These are phyloP conservation scores for Ametastegia equiseti DNA, from an alignment of 2,888 invertebrate genomes.

Conservation along the genomic window DNA sequence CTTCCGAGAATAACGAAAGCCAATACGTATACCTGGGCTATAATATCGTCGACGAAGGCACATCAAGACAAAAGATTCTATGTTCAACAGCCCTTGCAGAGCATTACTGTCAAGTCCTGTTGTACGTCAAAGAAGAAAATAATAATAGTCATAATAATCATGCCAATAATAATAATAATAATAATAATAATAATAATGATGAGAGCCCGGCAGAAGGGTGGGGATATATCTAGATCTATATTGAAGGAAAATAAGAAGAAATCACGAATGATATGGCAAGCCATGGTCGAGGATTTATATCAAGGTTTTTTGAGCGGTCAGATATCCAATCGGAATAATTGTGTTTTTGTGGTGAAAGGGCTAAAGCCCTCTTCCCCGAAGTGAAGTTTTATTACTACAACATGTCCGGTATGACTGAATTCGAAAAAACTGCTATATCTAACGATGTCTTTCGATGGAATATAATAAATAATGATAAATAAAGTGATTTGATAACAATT, in stretches of 20 bases:
- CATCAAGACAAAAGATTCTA: not conserved
- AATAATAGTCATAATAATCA: not conserved
- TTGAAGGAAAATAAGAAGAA: slow-evolving; percentile 13
- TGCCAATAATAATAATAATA: not conserved
- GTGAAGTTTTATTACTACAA: not conserved
- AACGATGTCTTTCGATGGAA: not conserved
- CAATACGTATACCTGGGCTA: not conserved
- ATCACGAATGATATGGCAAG: not conserved
- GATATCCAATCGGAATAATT: not conserved
- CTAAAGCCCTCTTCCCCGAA: not conserved
- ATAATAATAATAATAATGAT: too few species aligned
- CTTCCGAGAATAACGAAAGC: not conserved
- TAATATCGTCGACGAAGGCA: too few species aligned
- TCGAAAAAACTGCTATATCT: not conserved
- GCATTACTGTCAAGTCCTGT: slow-evolving; percentile 7
- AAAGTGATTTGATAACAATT: not conserved
- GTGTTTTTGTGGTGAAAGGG: not conserved
- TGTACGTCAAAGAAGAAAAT: not conserved
- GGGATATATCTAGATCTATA: not conserved
- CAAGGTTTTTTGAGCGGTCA: slow-evolving; percentile 6
- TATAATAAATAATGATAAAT: too few species aligned
- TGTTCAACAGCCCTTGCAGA: not conserved
- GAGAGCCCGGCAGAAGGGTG: too few species aligned
- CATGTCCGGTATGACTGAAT: not conserved
- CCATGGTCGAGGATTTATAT: not conserved